Evolutionary conservation across 2,888 invertebrate species (phyloP), one percentile per base, ranked within the genome.

Genomic region (Orchestes rusci): DNA sequence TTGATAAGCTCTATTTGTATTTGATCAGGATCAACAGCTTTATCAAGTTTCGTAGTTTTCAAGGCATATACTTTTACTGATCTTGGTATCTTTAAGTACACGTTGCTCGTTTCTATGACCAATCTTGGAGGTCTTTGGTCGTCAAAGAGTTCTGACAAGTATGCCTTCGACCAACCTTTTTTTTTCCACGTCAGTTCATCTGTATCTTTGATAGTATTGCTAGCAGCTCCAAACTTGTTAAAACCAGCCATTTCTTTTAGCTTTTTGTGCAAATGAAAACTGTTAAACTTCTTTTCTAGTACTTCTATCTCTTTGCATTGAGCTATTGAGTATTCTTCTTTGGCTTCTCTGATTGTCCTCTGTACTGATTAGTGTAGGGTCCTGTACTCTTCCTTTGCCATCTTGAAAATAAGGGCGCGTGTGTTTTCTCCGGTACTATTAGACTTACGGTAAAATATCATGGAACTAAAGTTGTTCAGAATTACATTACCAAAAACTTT

Each of bases 1-100:
- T 30, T 30, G 17, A 33, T 33, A 33, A 33, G 34, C 34, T 33
- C 34, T 33, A 16, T 33, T 15, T 15, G 34, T 33, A 33, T 13
- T 16, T 33, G 34, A 33, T 33, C 34, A 33, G 16, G 17, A 16
- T 17, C 17, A 33, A 7, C 17, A 33, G 34, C 34, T 13, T 33
- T 16, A 33, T 12, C 34, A 17, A 17, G 7, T 33, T 33, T 33
- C 34, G 12, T 33, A 33, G 17, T 33, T 16, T 33, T 17, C 34
- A 33, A 33, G 17, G 7, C 34, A 33, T 33, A 16, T 16, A 15
- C 16, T 33, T 8, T 33, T 16, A 8, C 34, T 30, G 34, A 33
- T 33, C 17, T 33, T 16, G 16, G 4, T 7, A 33, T 13, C 12
- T 33, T 33, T 16, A 33, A 16, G 17, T 33, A 17, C 12, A 33